Percentiles rank a stretch among this genome's conserved stretches.
phyloP scores from a whole-genome alignment of 2,888 invertebrate genomes.

The Cephus pygmeus region DNA sequence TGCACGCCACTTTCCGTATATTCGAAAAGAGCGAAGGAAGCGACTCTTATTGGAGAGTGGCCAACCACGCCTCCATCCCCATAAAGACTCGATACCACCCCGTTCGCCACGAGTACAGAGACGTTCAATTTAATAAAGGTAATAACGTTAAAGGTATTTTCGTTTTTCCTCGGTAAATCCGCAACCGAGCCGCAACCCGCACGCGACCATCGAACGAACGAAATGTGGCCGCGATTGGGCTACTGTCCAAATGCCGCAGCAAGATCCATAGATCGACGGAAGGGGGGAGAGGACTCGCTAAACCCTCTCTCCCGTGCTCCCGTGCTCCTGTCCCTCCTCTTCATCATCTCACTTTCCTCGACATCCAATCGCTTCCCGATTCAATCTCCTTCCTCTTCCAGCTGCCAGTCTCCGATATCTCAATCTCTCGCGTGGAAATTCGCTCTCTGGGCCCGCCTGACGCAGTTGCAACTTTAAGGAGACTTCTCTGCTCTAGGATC shows the following conservation, averaged over 20 bases:
- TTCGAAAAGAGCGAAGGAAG: conserved; percentile 14
- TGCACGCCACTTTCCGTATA: conserved; percentile 11
- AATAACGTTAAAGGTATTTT: conserved; percentile 63
- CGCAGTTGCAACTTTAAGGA: too few relatives aligned
- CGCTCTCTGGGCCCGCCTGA: too few relatives aligned
- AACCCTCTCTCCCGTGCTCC: not conserved
- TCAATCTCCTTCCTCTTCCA: too few relatives aligned
- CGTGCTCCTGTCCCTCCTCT: too few relatives aligned
- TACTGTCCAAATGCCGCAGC: conserved; percentile 54
- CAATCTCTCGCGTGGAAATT: too few relatives aligned
- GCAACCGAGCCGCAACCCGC: conserved; percentile 29
- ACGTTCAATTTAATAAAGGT: conserved; percentile 64
- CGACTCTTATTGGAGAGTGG: conserved; percentile 41
- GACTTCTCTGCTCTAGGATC: too few relatives aligned
- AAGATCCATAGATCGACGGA: not conserved
- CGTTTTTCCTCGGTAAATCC: conserved; percentile 50
- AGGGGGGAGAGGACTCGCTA: not conserved
- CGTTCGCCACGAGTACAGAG: conserved; percentile 22
- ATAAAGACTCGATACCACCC: conserved; percentile 19
- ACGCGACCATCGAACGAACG: conserved; percentile 42
- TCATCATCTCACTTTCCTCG: conserved; percentile 1
- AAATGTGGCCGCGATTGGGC: conserved; percentile 63
- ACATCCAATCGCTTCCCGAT: conserved; percentile 25
- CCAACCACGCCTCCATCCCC: conserved; percentile 53
- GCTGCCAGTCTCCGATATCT: too few relatives aligned